Evolutionary conservation across 2,888 invertebrate species (phyloP), one percentile per base, ranked within the genome.

Genomic region (Thereva nobilitata): DNA sequence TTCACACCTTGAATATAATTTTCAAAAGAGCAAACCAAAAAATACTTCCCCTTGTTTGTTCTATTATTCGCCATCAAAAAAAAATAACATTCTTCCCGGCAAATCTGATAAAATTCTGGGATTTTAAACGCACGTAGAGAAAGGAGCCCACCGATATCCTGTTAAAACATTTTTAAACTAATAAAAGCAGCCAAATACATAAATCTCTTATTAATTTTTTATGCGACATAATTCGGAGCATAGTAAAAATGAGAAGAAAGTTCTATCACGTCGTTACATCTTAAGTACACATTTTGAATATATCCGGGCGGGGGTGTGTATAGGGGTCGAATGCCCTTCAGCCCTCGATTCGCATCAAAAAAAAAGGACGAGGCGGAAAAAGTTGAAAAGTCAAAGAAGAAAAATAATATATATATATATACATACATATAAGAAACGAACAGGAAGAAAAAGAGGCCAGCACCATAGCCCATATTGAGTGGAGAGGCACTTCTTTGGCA

Each of bases 261-360:
- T 41, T 61, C 61, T 61, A 61, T 61, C 61, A 41, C 41, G 40
- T 12, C 41, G 50, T 50, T 50, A 61, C 61, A 61, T 61, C 61
- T 61, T 50, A 61, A 61, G 50, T 41, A 41, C 61, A 61, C 61
- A 61, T 7, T 61, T 61, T 61, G 61, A 61, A 61, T 61, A 61
- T 61, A 61, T 61, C 50, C 61, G 50, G 40, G 50, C 53, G 7
- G 50, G 35, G 41, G 23, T 8, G 61, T 50, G 50, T 41, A 61
- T 50, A 50, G 61, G 49, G 42, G 61, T 7, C 49, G 41, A 61
- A 12, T 40, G 41, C 23, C 23, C 23, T 50, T 61, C 34, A 50
- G 42, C 61, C 61, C 61, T 49, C 50, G 35, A 41, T 50, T 41
- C 50, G 10, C 23, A 50, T 50, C 37, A 38, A 47, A 50, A 40